Percentiles rank a stretch among this genome's conserved stretches.
phyloP scores from a whole-genome alignment of 1,140 invertebrate genomes.

The Calephelis nemesis region DNA sequence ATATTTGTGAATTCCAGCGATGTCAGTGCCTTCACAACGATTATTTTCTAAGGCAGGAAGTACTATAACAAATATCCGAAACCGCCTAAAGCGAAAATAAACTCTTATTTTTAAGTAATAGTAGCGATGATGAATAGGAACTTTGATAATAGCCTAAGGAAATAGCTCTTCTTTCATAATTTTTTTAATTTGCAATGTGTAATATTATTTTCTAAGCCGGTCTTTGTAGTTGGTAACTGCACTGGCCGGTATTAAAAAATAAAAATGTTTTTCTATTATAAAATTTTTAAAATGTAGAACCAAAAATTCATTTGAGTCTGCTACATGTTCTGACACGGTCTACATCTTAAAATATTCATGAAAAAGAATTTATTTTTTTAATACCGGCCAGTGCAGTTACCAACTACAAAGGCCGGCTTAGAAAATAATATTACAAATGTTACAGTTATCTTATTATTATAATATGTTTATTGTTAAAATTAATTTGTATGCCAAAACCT shows the following conservation, averaged over 20 bases:
- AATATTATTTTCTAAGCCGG: no score
- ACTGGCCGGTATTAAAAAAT: no score
- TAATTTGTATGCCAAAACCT: constrained; percentile 16
- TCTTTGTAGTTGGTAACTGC: no score
- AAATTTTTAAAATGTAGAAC: no score
- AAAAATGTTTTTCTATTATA: no score
- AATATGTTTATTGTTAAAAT: constrained; percentile 11
- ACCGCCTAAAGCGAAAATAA: constrained; percentile 18
- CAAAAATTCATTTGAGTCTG: no score
- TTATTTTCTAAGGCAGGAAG: constrained; percentile 33
- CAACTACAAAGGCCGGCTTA: no score
- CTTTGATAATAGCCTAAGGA: neutral
- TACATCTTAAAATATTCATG: no score
- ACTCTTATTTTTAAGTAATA: neutral
- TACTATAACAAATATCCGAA: constrained; percentile 23
- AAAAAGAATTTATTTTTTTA: no score
- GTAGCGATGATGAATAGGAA: neutral
- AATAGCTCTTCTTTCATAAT: constrained; percentile 17
- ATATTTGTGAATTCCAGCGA: constrained; percentile 28
- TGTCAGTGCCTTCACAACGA: constrained; percentile 29
- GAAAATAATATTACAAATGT: no score
- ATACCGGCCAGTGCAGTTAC: no score
- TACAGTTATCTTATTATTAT: constrained; percentile 15
- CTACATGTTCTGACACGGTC: no score
- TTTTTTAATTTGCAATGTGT: constrained; percentile 7